phyloP scores from a whole-genome alignment of 1,140 invertebrate species.

The Drosophila azteca region DNA sequence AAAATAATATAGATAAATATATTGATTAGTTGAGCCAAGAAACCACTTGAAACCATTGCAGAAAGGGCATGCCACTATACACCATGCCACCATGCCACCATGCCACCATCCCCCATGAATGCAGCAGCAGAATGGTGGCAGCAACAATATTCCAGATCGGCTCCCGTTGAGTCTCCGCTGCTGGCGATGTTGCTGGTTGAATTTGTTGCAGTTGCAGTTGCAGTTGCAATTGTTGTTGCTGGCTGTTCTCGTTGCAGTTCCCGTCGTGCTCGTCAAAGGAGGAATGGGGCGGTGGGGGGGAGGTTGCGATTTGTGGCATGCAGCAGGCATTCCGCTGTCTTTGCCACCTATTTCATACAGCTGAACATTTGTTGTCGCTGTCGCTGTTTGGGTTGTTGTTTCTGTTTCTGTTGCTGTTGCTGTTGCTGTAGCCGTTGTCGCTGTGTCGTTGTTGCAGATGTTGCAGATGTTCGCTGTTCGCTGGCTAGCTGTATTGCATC shows the following conservation, averaged over 20 bases:
- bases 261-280: conserved; percentile 25
- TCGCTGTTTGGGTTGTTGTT: conserved; percentile 26
- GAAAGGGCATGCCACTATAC: too few species aligned
- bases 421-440: conserved; percentile 49
- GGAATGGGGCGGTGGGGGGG: not conserved
- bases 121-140: not conserved
- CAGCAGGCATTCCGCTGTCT: conserved; percentile 66
- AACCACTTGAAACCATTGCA: too few species aligned
- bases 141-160: conserved; percentile 23
- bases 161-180: conserved; percentile 43
- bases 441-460: conserved; percentile 16
- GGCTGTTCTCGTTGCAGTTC: conserved; percentile 23
- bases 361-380: conserved; percentile 64
- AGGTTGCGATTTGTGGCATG: conserved; percentile 34
- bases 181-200: conserved; percentile 5
- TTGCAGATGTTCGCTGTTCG: conserved; percentile 16
- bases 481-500: too few species aligned
- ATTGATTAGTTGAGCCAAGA: too few species aligned
- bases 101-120: too few species aligned
- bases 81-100: too few species aligned
- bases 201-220: conserved; percentile 45
- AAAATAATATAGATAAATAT: too few species aligned
- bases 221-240: conserved; percentile 38
- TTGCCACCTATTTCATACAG: conserved; percentile 78
- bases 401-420: conserved; percentile 33